Conservation (phyloP, 2,797 vertebrate species). For the Discoglossus pictus region DNA sequence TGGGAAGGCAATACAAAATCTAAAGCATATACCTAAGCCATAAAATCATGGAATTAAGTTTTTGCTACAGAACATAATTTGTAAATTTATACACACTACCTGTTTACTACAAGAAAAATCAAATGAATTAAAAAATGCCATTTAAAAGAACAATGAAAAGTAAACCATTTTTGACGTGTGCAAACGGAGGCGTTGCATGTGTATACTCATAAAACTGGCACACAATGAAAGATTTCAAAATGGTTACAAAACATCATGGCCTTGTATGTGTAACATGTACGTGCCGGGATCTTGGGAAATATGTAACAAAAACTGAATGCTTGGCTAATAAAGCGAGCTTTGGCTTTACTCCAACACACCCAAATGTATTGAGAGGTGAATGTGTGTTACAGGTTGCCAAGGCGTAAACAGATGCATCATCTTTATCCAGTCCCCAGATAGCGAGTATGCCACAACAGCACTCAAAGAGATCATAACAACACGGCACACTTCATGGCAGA, state of each 20-base stretch:
- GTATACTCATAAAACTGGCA: not conserved
- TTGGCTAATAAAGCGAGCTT: slow-evolving; percentile 21
- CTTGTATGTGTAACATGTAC: slow-evolving; percentile 10
- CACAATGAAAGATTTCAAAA: not conserved
- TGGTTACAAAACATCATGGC: not conserved
- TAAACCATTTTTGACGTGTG: not conserved
- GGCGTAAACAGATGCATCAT: slow-evolving; percentile 42
- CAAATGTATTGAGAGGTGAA: slow-evolving; percentile 27
- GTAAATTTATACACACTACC: no score
- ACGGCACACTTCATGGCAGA: slow-evolving; percentile 15
- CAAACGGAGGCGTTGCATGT: not conserved
- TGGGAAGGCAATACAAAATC: no score
- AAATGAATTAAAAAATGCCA: not conserved
- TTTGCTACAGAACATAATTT: no score
- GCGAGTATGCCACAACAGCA: slow-evolving; percentile 19
- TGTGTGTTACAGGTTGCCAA: slow-evolving; percentile 30
- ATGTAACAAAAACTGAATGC: slow-evolving; percentile 8
- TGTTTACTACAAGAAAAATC: no score
- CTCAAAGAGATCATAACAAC: slow-evolving; percentile 30
- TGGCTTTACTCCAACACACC: slow-evolving; percentile 27
- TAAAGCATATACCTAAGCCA: no score
- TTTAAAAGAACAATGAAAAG: not conserved
- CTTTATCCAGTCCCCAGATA: slow-evolving; percentile 33
- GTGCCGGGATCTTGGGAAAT: not conserved
- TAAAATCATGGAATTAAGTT: no score